phyloP scores from a whole-genome alignment of 2,888 invertebrate species.

The Platycheirus albimanus region DNA sequence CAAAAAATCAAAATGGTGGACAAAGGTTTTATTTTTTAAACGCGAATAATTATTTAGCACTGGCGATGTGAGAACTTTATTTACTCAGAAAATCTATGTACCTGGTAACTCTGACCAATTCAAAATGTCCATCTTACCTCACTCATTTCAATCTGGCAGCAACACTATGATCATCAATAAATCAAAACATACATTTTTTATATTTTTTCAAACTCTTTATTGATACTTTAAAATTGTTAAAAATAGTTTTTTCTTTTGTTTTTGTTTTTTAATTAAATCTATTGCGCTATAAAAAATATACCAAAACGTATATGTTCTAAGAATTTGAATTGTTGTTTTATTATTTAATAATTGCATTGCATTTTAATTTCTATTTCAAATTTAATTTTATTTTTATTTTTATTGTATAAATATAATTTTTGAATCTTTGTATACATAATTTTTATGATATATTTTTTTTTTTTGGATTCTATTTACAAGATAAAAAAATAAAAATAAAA shows the following conservation, averaged over 20 bases:
- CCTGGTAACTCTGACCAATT: too few species aligned
- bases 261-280: constrained; percentile 46
- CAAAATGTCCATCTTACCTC: too few species aligned
- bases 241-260: constrained; percentile 50
- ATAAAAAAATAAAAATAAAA: constrained; percentile 62
- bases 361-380: constrained; percentile 20
- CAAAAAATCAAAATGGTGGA: too few species aligned
- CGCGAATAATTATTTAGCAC: too few species aligned
- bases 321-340: constrained; percentile 48
- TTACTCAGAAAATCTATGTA: too few species aligned
- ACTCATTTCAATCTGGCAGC: too few species aligned
- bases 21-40: too few species aligned
- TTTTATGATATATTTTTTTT: constrained; percentile 32
- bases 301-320: constrained; percentile 71
- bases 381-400: constrained; percentile 21
- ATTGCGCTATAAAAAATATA: constrained; percentile 72
- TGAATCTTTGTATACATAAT: constrained; percentile 67
- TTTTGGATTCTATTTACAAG: constrained; percentile 63
- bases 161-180: too few species aligned
- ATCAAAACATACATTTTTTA: too few species aligned
- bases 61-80: too few species aligned
- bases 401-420: constrained; percentile 62
- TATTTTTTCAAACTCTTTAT: constrained; percentile 70
- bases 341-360: constrained; percentile 65
- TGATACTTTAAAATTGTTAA: constrained; percentile 60